Conservation (phyloP, 2,113 vertebrate species). For the Poeciliopsis prolifica region DNA sequence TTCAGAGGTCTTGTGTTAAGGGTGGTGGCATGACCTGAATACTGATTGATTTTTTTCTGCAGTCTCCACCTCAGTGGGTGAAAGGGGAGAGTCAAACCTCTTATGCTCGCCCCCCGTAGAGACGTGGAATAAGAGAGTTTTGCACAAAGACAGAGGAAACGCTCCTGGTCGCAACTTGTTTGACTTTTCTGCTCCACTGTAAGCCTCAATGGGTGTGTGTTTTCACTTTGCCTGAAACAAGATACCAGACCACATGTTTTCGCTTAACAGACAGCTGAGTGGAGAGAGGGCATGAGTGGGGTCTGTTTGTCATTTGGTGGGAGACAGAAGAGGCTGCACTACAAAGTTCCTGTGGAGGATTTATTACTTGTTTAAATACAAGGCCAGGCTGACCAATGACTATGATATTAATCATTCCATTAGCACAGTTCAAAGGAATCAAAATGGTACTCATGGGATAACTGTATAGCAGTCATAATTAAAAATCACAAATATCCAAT, state of each 20-base stretch:
- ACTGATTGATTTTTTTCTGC: conserved; percentile 73
- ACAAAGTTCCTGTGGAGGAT: conserved; percentile 20
- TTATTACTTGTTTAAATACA: conserved; percentile 35
- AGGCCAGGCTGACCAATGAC: background rate
- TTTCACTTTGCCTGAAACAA: conserved; percentile 68
- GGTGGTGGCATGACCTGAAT: conserved; percentile 59
- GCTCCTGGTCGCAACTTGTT: conserved; percentile 38
- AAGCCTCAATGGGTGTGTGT: conserved; percentile 39
- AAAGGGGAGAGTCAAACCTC: conserved; percentile 45
- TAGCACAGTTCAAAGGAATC: conserved; percentile 11
- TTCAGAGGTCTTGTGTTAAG: conserved; percentile 68
- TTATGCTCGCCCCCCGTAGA: conserved; percentile 41
- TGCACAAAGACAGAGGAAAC: conserved; percentile 20
- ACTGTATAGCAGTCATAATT: background rate
- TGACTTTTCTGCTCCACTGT: conserved; percentile 25
- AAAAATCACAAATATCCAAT: background rate
- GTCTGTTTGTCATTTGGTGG: conserved; percentile 45
- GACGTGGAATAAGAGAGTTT: conserved; percentile 33
- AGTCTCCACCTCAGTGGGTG: conserved; percentile 22
- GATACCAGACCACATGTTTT: conserved; percentile 66
- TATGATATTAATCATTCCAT: conserved; percentile 19
- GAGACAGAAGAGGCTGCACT: conserved; percentile 24
- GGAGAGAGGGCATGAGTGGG: conserved; percentile 42
- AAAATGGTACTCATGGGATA: background rate
- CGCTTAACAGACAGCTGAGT: conserved; percentile 66